Conservation (phyloP, 2,113 vertebrate species). For the Eurystomus gularis region DNA sequence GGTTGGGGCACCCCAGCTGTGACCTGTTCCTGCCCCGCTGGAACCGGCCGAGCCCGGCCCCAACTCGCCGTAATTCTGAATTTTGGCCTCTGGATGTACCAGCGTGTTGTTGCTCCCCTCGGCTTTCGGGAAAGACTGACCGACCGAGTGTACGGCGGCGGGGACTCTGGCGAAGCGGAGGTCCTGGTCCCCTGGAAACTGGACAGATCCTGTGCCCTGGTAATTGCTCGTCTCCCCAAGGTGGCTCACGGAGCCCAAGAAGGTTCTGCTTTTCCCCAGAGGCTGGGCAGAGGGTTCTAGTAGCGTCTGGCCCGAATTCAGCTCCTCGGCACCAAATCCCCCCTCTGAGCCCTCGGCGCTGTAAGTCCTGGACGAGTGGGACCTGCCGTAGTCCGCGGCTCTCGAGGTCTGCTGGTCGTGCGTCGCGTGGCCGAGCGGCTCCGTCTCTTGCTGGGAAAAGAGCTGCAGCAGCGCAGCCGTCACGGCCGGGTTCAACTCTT, state of each 20-base stretch:
- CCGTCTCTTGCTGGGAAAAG: slow-evolving; percentile 88
- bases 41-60: slow-evolving; percentile 55
- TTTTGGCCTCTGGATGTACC: slow-evolving; percentile 76
- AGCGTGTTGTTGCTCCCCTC: slow-evolving; percentile 79
- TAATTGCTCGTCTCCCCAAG: slow-evolving; percentile 78
- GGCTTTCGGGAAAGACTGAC: slow-evolving; percentile 73
- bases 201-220: slow-evolving; percentile 81
- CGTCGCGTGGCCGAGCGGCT: slow-evolving; percentile 67
- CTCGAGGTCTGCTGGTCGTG: slow-evolving; percentile 67
- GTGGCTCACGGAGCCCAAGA: slow-evolving; percentile 81
- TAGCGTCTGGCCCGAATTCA: slow-evolving; percentile 68
- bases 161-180: slow-evolving; percentile 87
- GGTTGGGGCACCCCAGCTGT: slow-evolving; percentile 71
- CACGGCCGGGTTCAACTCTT: slow-evolving; percentile 87
- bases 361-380: slow-evolving; percentile 76
- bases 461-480: slow-evolving; percentile 92
- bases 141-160: slow-evolving; percentile 66
- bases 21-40: slow-evolving; percentile 70
- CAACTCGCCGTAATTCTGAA: slow-evolving; percentile 72
- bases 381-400: slow-evolving; percentile 63
- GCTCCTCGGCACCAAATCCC: slow-evolving; percentile 75
- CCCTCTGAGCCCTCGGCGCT: slow-evolving; percentile 72
- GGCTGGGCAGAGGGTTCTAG: slow-evolving; percentile 75
- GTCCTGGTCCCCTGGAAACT: slow-evolving; percentile 96
- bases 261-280: slow-evolving; percentile 82